Base-by-base conservation (phyloP, 2,888 invertebrate genomes). In the Eucera pruinosa region DNA sequence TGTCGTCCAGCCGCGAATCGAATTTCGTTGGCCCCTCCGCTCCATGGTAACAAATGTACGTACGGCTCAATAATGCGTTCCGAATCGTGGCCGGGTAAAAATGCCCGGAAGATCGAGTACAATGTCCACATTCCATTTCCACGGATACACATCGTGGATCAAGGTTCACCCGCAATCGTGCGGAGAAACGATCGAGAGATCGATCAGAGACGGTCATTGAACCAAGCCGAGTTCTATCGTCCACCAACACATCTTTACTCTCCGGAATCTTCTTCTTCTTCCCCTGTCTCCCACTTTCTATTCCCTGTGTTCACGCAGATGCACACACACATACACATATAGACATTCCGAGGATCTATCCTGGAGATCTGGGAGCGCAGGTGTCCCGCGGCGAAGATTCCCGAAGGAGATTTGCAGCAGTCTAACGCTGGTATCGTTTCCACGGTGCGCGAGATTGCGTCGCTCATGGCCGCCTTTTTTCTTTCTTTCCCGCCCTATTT, bases 311-410 rank as follows among this genome's bases (percentile, higher is more conserved):
- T 41, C 50, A 20, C 62, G 36, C 25, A 30, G n/a, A 13, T 20
- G 27, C 18, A 39, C 9, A 39, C 23, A 41, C 20, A 48, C 20
- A 15, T 27, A 9, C 9, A 15, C 36, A 3, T 6, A 9, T 47
- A 20, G n/a, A 30, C 25, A 25, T 41, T 45, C 30, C 41, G 25
- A 25, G 33, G 47, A 48, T 41, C 39, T 47, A 61, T 64, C 62
- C 55, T 65, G 57, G 64, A 72, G 79, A 84, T 83, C 74, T 67
- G 47, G 77, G 78, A 71, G 84, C 87, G 85, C 84, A 88, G 88
- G 85, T 82, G 87, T 85, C 82, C 84, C 81, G 86, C 86, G 84
- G 82, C 81, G 82, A 81, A 83, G 79, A 88, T 87, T 86, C 85
- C 81, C 85, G 78, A 72, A 85, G 82, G 83, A 86, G 84, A 88